phyloP scores from a whole-genome alignment of 2,797 vertebrate genomes.

The Potorous gilbertii region DNA sequence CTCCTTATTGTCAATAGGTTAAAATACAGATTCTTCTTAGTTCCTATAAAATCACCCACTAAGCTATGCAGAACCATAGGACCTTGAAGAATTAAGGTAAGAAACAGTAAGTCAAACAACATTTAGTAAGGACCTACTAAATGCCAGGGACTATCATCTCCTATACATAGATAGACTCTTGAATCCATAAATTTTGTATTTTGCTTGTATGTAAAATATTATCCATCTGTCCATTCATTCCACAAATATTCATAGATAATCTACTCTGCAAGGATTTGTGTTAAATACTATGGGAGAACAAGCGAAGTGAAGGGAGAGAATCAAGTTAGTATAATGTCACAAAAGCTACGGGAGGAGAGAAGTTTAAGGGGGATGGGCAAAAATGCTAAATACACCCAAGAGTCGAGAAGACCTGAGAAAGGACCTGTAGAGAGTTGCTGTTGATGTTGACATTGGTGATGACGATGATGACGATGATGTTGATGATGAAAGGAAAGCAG shows the following conservation, averaged over 20 bases:
- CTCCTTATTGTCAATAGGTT: not conserved
- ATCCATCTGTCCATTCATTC: not conserved
- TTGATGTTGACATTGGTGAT: too few species aligned
- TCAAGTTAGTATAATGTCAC: not conserved
- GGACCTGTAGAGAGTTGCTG: not conserved
- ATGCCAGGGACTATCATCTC: not conserved
- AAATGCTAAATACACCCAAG: not conserved
- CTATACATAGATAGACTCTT: not conserved
- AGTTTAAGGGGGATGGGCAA: not conserved
- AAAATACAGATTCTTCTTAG: not conserved
- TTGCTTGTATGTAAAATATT: not conserved
- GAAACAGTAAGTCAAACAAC: not conserved
- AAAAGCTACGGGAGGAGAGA: not conserved
- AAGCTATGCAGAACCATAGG: not conserved
- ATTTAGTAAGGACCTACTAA: not conserved
- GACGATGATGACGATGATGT: too few species aligned
- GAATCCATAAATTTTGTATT: not conserved
- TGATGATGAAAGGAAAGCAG: not conserved
- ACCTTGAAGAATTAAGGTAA: not conserved
- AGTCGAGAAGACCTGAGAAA: not conserved
- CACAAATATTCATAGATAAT: not conserved
- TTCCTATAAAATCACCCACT: not conserved
- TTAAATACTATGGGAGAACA: not conserved
- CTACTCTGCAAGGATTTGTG: not conserved
- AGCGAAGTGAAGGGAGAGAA: not conserved